A percentile compares a stretch with the other conserved stretches of the same genome.
Conservation (phyloP, 2,113 vertebrate species). For the Datnioides undecimradiatus region DNA sequence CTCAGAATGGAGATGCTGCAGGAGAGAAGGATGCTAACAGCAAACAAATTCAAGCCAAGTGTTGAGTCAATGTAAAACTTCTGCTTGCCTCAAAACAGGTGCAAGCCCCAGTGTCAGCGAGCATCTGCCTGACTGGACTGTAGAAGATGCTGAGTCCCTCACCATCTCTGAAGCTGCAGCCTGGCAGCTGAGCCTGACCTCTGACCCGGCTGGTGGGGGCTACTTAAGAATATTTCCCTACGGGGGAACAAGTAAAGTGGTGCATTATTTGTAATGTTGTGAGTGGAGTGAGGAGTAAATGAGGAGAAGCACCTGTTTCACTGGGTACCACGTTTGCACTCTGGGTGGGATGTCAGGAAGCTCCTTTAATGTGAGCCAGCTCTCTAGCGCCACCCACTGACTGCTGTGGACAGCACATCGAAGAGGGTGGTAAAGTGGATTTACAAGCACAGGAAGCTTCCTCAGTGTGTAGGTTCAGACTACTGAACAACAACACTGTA, state of each 20-base stretch:
- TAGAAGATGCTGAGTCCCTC: slow-evolving; percentile 44
- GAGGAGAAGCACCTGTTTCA: slow-evolving; percentile 76
- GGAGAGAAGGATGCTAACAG: background rate
- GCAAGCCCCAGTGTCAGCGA: slow-evolving; percentile 37
- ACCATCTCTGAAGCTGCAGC: slow-evolving; percentile 32
- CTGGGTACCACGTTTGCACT: slow-evolving; percentile 26
- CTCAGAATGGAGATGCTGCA: slow-evolving; percentile 7
- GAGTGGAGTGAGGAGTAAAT: slow-evolving; percentile 38
- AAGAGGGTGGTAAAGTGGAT: background rate
- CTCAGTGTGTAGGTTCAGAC: too few species aligned
- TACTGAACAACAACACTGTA: background rate
- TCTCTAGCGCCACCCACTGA: slow-evolving; percentile 75
- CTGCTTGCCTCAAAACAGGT: slow-evolving; percentile 59
- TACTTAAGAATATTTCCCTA: slow-evolving; percentile 30
- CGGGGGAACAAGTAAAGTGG: slow-evolving; percentile 58
- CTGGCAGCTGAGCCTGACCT: slow-evolving; percentile 65
- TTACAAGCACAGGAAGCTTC: too few species aligned
- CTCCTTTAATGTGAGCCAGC: slow-evolving; percentile 51
- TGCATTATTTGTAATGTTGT: slow-evolving; percentile 68
- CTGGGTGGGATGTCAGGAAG: slow-evolving; percentile 43
- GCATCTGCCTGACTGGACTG: slow-evolving; percentile 38
- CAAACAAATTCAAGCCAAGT: background rate
- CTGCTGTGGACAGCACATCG: slow-evolving; percentile 22
- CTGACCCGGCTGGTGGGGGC: slow-evolving; percentile 59
- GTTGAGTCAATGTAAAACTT: background rate